Evolutionary conservation across 2,113 vertebrate genomes (phyloP).

Genomic region (Phoenicopterus ruber): DNA sequence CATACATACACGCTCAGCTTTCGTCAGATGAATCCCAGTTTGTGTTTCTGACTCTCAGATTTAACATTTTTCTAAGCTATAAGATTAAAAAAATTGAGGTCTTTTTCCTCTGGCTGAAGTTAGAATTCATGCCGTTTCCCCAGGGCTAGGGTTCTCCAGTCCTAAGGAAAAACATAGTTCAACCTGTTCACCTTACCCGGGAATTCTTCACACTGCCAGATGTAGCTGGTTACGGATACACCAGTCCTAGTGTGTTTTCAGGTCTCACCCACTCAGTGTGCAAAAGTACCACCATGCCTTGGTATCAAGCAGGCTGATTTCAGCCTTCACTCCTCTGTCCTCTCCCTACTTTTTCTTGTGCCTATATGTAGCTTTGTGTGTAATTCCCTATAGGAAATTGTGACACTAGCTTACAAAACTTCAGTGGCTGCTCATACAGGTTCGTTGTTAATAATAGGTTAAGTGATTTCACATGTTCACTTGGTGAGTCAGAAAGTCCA

Average conservation of each 20-base stretch:
- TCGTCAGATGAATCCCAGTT: background rate
- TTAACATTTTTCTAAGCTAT: background rate
- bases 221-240: background rate
- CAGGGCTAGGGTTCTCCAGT: background rate
- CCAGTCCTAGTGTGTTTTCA: background rate
- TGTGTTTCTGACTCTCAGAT: background rate
- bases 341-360: background rate
- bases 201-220: background rate
- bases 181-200: background rate
- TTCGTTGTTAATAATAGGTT: background rate
- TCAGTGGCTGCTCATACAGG: background rate
- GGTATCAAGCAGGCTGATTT: background rate
- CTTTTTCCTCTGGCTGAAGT: background rate
- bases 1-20: background rate
- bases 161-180: background rate
- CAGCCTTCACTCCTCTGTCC: background rate
- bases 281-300: background rate
- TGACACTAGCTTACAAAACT: background rate
- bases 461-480: background rate
- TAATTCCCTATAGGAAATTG: background rate
- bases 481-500: background rate
- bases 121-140: background rate
- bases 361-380: background rate
- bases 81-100: background rate
- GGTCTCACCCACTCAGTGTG: background rate